phyloP scores from a whole-genome alignment of 2,888 invertebrate species.

The Oxycera nigricornis region DNA sequence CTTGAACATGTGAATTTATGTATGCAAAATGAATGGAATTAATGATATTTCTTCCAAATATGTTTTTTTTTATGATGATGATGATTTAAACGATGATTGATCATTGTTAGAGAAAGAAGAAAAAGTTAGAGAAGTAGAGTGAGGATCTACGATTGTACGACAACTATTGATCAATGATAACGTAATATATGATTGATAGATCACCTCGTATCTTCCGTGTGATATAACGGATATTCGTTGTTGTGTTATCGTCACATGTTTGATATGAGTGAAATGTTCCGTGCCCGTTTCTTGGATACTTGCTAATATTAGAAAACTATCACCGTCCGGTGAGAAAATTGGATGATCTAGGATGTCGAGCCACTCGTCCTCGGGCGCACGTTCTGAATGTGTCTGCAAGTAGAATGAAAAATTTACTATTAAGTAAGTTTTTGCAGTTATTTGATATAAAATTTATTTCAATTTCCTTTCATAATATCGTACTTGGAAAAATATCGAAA shows the following conservation, averaged over 20 bases:
- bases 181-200: neutral
- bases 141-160: constrained; percentile 36
- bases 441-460: neutral
- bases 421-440: neutral
- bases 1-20: too few relatives aligned
- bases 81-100: neutral
- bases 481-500: too few relatives aligned
- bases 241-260: constrained; percentile 81
- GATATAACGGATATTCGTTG: constrained; percentile 85
- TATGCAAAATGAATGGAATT: neutral
- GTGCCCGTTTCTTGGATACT: constrained; percentile 84
- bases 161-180: constrained; percentile 31
- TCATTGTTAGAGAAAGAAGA: constrained; percentile 7
- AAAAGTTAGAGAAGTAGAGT: constrained; percentile 3
- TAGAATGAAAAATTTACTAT: constrained; percentile 20
- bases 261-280: constrained; percentile 87
- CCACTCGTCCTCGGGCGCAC: constrained; percentile 86
- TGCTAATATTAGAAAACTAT: constrained; percentile 82
- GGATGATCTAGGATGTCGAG: constrained; percentile 85
- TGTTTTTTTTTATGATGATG: neutral
- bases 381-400: constrained; percentile 77
- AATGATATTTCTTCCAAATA: neutral
- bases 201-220: constrained; percentile 84
- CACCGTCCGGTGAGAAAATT: constrained; percentile 82
- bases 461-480: neutral